phyloP scores from a whole-genome alignment of 2,797 vertebrate species.

The Psittacula derbiana region DNA sequence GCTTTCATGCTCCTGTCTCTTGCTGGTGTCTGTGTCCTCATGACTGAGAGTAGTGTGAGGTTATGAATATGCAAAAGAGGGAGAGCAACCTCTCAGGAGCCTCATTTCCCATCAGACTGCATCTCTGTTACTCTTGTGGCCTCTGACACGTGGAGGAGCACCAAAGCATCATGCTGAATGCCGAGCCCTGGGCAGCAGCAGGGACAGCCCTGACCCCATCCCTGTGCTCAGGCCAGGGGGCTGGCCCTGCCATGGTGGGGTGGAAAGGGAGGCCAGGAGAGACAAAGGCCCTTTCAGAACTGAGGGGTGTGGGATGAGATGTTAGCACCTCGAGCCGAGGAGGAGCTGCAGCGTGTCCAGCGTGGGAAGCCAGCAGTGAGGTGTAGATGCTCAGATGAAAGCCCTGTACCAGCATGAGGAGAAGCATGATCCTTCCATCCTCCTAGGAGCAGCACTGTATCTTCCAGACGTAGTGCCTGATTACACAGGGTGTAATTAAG shows the following conservation, averaged over 20 bases:
- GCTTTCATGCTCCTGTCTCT: background rate
- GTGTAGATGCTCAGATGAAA: background rate
- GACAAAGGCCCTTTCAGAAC: background rate
- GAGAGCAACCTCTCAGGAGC: background rate
- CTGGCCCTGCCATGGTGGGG: rapidly evolving
- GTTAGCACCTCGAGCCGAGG: background rate
- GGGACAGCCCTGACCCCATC: background rate
- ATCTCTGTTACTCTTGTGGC: background rate
- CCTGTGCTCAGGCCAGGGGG: background rate
- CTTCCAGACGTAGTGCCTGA: background rate
- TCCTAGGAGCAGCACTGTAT: rapidly evolving
- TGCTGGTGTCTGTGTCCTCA: background rate
- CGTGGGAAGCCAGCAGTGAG: background rate
- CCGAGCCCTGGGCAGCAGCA: rapidly evolving
- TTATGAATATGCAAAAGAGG: background rate
- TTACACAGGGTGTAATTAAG: background rate
- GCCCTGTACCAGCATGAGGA: rapidly evolving
- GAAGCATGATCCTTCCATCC: background rate
- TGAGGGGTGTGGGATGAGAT: rapidly evolving
- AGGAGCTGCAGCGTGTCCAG: background rate
- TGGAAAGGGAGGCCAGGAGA: too few relatives aligned
- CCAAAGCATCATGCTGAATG: rapidly evolving
- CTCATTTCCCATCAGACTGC: rapidly evolving
- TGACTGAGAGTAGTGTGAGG: rapidly evolving
- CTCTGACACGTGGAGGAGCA: rapidly evolving